Base-by-base conservation (phyloP, 2,113 vertebrate genomes). In the Stigmatopora argus region DNA sequence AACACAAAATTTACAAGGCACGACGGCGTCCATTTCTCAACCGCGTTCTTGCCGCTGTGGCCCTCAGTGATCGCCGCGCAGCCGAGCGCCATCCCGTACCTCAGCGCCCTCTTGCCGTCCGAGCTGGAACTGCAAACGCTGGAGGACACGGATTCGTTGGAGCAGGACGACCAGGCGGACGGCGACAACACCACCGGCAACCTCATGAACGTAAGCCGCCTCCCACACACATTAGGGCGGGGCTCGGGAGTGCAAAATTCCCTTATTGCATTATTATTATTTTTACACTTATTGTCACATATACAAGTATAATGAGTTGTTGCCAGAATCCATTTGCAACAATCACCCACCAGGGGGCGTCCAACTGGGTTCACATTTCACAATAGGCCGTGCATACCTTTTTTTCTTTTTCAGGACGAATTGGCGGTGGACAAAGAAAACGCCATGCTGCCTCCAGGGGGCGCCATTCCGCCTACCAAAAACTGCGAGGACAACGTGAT, bases 131-230 rank as follows among this genome's bases (percentile, higher is more conserved):
- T 98, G 71, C 97, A 99, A 76, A 90, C 93, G 4, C 92, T 99
- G 88, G 97, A 99, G 69, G 97, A 99, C 88, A 98, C 96, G 0
- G 97, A 99, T 83, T 99, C 97, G 0, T 98, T 96, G 0, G 97
- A 99, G 79, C 97, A 99, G 85, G 97, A 99, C 0, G 97, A 99
- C 61, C 97, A 98, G 92, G 94, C 94, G 0, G 97, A 99, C 90
- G 92, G 90, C 0, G 97, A 99, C 78, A 98, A 95, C 83, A 80
- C 93, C 1, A 61, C 91, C 0, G 89, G 94, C 59, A 93, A 95
- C 52, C 88, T 90, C 73, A 87, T 90, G 70, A 79, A 72, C 72
- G 95, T 95, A 62, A 75, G 90, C 5, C 3, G 52, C 21, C 52
- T 11, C 52, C 3, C 6, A 41, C 38, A 41, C 38, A 41, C 38